Evolutionary conservation across 2,888 invertebrate species (phyloP).

Genomic region (Calameuta idolon): DNA sequence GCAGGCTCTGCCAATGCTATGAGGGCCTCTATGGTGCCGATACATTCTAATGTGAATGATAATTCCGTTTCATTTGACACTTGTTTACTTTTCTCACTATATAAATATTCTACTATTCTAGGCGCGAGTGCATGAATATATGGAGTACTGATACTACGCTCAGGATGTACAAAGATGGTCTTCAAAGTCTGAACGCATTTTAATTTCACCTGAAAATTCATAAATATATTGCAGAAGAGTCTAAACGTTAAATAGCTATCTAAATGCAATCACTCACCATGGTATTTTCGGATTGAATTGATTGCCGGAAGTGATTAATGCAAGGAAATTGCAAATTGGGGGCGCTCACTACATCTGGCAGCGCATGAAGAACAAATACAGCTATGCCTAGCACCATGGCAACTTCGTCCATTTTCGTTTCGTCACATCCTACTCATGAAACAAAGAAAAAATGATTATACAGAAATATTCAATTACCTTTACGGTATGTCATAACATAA

Average conservation of each 20-base stretch:
- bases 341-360: slow-evolving; percentile 80
- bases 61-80: slow-evolving; percentile 77
- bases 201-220: slow-evolving; percentile 74
- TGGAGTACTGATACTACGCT: slow-evolving; percentile 78
- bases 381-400: slow-evolving; percentile 90
- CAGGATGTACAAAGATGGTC: slow-evolving; percentile 81
- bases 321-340: slow-evolving; percentile 91
- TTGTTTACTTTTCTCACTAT: slow-evolving; percentile 73
- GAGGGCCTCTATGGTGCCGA: slow-evolving; percentile 80
- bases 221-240: slow-evolving; percentile 15
- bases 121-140: slow-evolving; percentile 87
- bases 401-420: slow-evolving; percentile 84
- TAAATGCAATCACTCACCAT: slow-evolving; percentile 64
- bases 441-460: neutral
- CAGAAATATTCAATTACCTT: neutral
- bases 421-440: slow-evolving; percentile 71
- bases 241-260: slow-evolving; percentile 13
- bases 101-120: slow-evolving; percentile 80
- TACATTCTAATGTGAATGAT: slow-evolving; percentile 78
- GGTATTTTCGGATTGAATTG: slow-evolving; percentile 76
- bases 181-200: slow-evolving; percentile 84
- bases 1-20: slow-evolving; percentile 80
- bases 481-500: neutral
- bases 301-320: slow-evolving; percentile 91
- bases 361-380: slow-evolving; percentile 87